phyloP scores from a whole-genome alignment of 2,797 vertebrate genomes.

The Onychomys leucogaster region DNA sequence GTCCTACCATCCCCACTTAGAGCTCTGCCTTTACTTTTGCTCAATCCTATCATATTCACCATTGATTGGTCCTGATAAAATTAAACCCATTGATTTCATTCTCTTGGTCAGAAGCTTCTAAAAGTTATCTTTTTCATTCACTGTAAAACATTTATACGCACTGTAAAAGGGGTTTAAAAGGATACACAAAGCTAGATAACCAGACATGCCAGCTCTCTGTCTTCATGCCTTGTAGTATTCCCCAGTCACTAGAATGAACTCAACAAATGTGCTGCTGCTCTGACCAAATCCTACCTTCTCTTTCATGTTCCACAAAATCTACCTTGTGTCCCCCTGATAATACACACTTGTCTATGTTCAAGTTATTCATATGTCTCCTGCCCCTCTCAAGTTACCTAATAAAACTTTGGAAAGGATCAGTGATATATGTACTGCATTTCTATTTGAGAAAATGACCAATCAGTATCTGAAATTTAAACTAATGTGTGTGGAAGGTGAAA shows the following conservation, averaged over 20 bases:
- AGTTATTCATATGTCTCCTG: background rate
- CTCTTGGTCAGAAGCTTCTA: background rate
- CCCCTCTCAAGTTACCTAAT: background rate
- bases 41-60: background rate
- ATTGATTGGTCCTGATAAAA: background rate
- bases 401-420: background rate
- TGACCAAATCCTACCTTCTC: background rate
- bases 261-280: background rate
- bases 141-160: background rate
- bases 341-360: background rate
- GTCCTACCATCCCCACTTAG: background rate
- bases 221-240: background rate
- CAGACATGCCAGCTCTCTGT: background rate
- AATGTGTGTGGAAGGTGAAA: background rate
- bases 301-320: accelerated
- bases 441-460: background rate
- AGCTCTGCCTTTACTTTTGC: background rate
- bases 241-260: background rate
- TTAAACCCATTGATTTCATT: slow-evolving; percentile 13
- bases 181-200: background rate
- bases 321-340: background rate
- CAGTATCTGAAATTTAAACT: background rate
- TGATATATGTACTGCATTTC: background rate
- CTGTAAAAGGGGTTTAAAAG: background rate
- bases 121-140: background rate